Evolutionary conservation across 1,140 invertebrate genomes (phyloP).

Genomic region (Lepidurus arcticus): DNA sequence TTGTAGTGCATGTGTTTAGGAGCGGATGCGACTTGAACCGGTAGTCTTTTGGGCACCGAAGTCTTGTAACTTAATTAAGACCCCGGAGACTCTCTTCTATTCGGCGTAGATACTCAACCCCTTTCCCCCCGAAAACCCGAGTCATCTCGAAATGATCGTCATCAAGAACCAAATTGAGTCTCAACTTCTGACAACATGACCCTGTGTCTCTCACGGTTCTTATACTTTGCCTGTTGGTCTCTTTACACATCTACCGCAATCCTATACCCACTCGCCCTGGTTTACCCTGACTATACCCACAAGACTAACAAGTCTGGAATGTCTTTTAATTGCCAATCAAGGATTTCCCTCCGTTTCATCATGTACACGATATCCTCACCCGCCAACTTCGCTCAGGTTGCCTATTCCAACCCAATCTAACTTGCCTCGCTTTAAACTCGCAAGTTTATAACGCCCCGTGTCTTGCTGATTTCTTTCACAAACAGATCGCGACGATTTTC

Average conservation of each 20-base stretch:
- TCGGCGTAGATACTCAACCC: neutral
- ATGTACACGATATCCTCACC: no score
- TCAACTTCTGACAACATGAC: slow-evolving; percentile 10
- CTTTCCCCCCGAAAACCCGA: neutral
- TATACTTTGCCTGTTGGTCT: slow-evolving; percentile 9
- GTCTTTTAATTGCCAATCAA: slow-evolving; percentile 1
- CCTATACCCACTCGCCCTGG: neutral
- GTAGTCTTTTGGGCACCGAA: neutral
- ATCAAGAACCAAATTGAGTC: slow-evolving; percentile 9
- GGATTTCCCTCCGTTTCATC: neutral
- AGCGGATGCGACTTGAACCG: neutral
- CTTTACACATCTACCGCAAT: slow-evolving; percentile 2
- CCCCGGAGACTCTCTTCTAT: neutral
- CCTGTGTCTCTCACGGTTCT: slow-evolving; percentile 9
- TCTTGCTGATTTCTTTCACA: neutral
- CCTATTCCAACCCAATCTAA: no score
- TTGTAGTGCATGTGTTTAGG: neutral
- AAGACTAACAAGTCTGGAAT: slow-evolving; percentile 7
- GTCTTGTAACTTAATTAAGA: slow-evolving; percentile 14
- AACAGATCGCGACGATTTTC: neutral
- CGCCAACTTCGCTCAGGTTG: no score
- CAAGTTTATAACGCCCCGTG: no score
- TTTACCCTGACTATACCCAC: neutral
- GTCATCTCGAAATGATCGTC: slow-evolving; percentile 9
- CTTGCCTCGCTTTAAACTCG: no score